A percentile compares a stretch with the other conserved stretches of the same genome.
phyloP scores from a whole-genome alignment of 92 coral and sea anemone species.

The Actinernus sp. region DNA sequence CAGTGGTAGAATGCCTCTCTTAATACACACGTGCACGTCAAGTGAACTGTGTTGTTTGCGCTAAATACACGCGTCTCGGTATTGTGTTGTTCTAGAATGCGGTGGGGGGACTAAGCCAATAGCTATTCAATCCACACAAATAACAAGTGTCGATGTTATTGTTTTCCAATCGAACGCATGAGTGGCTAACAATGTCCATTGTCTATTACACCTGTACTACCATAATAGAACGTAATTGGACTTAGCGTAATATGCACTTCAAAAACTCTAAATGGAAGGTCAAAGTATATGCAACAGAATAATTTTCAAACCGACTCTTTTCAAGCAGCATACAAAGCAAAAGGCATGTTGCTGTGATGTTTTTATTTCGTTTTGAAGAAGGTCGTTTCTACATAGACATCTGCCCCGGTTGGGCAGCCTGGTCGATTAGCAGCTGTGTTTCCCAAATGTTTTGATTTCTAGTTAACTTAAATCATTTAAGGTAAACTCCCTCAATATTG shows the following conservation, averaged over 20 bases:
- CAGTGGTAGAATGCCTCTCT: slow-evolving; percentile 32
- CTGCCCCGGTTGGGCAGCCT: slow-evolving; percentile 20
- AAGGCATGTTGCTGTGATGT: not conserved
- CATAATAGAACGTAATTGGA: slow-evolving; percentile 50
- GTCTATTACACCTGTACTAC: slow-evolving; percentile 78
- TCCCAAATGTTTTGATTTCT: slow-evolving; percentile 26
- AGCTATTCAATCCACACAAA: slow-evolving; percentile 64
- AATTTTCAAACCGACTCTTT: not conserved
- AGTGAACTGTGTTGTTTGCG: slow-evolving; percentile 63
- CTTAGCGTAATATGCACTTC: slow-evolving; percentile 25
- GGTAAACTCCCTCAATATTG: not conserved
- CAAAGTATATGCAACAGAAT: too few relatives aligned
- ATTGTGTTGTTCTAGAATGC: slow-evolving; percentile 52
- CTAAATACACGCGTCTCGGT: slow-evolving; percentile 69
- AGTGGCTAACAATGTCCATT: slow-evolving; percentile 53
- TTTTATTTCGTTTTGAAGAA: not conserved
- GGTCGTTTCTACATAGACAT: slow-evolving; percentile 10
- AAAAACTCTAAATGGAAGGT: too few relatives aligned
- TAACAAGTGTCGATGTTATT: slow-evolving; percentile 66
- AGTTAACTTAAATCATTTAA: slow-evolving; percentile 11
- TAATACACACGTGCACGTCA: slow-evolving; percentile 61
- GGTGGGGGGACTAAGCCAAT: slow-evolving; percentile 41
- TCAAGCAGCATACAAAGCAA: not conserved
- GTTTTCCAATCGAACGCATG: slow-evolving; percentile 75
- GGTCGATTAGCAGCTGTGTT: slow-evolving; percentile 22